Percentiles rank a stretch among this genome's conserved stretches.
Conservation (phyloP, 2,113 vertebrate species). For the Apteryx owenii region DNA sequence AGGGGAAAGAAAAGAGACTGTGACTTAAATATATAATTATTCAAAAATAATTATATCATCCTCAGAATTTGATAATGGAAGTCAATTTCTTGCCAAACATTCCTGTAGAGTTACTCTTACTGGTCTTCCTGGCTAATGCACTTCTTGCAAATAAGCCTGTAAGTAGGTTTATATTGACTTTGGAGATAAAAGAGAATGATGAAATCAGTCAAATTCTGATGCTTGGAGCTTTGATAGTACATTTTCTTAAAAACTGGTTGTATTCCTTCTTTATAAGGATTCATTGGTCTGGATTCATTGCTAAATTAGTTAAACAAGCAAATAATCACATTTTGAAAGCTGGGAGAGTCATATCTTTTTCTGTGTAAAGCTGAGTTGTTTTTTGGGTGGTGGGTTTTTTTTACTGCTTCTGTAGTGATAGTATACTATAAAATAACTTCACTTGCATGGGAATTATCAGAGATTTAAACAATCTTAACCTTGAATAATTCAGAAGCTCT, state of each 20-base stretch:
- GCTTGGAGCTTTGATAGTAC: background rate
- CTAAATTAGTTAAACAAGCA: background rate
- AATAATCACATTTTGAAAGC: background rate
- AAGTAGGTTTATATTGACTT: slow-evolving; percentile 16
- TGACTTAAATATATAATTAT: background rate
- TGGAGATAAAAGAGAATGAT: background rate
- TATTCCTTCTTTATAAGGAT: background rate
- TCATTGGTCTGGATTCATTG: background rate
- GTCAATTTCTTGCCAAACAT: background rate
- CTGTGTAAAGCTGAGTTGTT: background rate
- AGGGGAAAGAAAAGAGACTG: background rate
- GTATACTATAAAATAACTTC: background rate
- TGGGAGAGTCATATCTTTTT: background rate
- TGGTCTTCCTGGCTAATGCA: background rate
- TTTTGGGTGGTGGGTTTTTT: background rate
- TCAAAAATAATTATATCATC: background rate
- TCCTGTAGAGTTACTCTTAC: slow-evolving; percentile 23
- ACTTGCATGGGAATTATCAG: background rate
- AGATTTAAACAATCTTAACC: background rate
- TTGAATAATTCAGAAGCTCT: background rate
- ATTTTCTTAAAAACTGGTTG: background rate
- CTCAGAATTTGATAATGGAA: background rate
- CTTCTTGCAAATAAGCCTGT: background rate
- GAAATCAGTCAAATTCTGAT: slow-evolving; percentile 16
- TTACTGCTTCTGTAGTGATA: background rate